These are phyloP conservation scores for Mycalesis mineus DNA, from an alignment of 2,888 invertebrate species.

Conservation along the genomic window DNA sequence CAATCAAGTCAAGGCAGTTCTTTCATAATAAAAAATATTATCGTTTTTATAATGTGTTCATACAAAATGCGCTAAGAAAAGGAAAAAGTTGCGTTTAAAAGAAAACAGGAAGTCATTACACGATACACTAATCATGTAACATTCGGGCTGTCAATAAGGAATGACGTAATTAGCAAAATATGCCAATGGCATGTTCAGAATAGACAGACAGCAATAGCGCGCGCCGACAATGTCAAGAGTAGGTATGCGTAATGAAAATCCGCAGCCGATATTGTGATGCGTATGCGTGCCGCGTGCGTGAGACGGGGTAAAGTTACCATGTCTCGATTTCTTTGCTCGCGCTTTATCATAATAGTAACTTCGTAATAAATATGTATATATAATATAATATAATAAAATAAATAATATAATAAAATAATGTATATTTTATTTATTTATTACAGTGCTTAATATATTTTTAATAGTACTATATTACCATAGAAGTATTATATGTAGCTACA, in stretches of 20 bases:
- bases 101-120: constrained; percentile 3
- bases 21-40: not conserved
- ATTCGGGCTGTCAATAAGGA: constrained; percentile 26
- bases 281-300: not conserved
- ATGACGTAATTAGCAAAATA: constrained; percentile 52
- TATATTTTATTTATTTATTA: too few relatives aligned
- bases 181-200: constrained; percentile 43
- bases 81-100: not conserved
- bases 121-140: constrained; percentile 4
- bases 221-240: constrained; percentile 65
- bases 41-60: too few relatives aligned
- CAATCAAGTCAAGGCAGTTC: not conserved
- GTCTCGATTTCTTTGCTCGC: not conserved
- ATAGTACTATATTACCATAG: too few relatives aligned
- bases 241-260: constrained; percentile 43
- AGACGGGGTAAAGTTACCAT: not conserved
- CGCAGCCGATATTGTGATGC: constrained; percentile 8
- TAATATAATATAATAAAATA: too few relatives aligned
- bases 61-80: not conserved
- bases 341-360: too few relatives aligned
- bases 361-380: too few relatives aligned
- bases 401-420: too few relatives aligned
- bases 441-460: too few relatives aligned
- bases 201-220: constrained; percentile 43
- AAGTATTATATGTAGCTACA: too few relatives aligned